Conservation (phyloP, 2,888 invertebrate species). For the Helleia helle region DNA sequence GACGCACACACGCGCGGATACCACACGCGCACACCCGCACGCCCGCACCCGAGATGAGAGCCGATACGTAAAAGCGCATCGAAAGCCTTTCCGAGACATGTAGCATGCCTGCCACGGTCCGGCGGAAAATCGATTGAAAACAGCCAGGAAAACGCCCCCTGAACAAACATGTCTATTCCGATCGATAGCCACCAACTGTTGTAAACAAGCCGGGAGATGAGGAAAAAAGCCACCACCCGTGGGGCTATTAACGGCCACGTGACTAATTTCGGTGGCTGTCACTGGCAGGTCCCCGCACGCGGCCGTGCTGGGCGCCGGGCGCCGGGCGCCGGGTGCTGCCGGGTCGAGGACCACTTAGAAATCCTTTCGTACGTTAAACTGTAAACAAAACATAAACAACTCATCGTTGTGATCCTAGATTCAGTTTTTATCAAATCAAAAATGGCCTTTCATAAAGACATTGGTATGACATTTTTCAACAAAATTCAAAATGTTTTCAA, state of each 20-base stretch:
- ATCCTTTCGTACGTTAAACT: background rate
- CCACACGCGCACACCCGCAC: slow-evolving; percentile 14
- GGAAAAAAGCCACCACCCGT: slow-evolving; percentile 58
- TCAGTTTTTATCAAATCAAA: too few relatives aligned
- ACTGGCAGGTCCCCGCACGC: slow-evolving; percentile 54
- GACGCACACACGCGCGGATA: slow-evolving; percentile 54
- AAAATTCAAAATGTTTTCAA: too few relatives aligned
- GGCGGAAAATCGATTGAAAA: slow-evolving; percentile 59
- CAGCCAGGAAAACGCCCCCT: slow-evolving; percentile 43
- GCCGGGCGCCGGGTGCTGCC: slow-evolving; percentile 11
- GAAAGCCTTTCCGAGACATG: slow-evolving; percentile 42
- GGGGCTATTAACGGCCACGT: slow-evolving; percentile 66
- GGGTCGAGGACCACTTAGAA: background rate
- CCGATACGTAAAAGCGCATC: slow-evolving; percentile 52
- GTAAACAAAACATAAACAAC: background rate
- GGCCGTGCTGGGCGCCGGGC: slow-evolving; percentile 26
- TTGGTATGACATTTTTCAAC: too few relatives aligned
- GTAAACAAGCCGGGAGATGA: slow-evolving; percentile 57
- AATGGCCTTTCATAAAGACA: too few relatives aligned
- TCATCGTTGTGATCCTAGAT: too few relatives aligned
- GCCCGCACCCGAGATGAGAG: slow-evolving; percentile 15
- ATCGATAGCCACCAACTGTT: slow-evolving; percentile 70
- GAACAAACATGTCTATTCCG: slow-evolving; percentile 40
- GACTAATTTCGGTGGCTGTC: slow-evolving; percentile 72
- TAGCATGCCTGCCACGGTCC: slow-evolving; percentile 21